These are phyloP conservation scores for Scolanthus callimorphus DNA, from an alignment of 92 coral and sea anemone genomes.

Conservation along the genomic window DNA sequence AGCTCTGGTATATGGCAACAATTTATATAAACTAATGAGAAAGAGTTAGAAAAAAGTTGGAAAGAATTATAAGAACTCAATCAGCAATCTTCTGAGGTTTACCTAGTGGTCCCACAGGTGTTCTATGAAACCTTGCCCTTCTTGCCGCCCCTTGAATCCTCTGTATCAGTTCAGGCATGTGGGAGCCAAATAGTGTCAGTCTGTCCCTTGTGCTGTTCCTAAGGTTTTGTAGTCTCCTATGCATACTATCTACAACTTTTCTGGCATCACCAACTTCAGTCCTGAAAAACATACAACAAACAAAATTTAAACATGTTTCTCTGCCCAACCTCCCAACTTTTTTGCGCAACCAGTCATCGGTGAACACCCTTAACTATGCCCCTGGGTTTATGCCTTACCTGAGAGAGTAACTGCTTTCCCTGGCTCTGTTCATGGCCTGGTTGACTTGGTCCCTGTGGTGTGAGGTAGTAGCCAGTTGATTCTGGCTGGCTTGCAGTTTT, in stretches of 20 bases:
- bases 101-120: constrained; percentile 95
- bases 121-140: constrained; percentile 64
- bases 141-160: constrained; percentile 61
- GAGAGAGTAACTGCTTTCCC: constrained; percentile 67
- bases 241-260: constrained; percentile 45
- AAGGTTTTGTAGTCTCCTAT: constrained; percentile 62
- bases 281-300: constrained; percentile 32
- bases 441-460: constrained; percentile 90
- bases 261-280: constrained; percentile 65
- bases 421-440: constrained; percentile 58
- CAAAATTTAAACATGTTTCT: background rate
- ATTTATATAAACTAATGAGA: too few relatives aligned
- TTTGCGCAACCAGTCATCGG: too few relatives aligned
- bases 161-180: constrained; percentile 77
- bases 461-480: constrained; percentile 74
- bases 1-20: too few relatives aligned
- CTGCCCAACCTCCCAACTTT: background rate
- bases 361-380: too few relatives aligned
- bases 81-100: too few relatives aligned
- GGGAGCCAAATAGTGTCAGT: constrained; percentile 76
- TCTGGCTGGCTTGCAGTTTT: constrained; percentile 68
- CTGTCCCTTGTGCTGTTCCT: constrained; percentile 71
- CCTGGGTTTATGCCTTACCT: constrained; percentile 60
- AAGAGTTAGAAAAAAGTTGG: too few relatives aligned
- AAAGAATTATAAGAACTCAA: too few relatives aligned